phyloP scores from a whole-genome alignment of 2,797 vertebrate species.

The Florisuga fusca region DNA sequence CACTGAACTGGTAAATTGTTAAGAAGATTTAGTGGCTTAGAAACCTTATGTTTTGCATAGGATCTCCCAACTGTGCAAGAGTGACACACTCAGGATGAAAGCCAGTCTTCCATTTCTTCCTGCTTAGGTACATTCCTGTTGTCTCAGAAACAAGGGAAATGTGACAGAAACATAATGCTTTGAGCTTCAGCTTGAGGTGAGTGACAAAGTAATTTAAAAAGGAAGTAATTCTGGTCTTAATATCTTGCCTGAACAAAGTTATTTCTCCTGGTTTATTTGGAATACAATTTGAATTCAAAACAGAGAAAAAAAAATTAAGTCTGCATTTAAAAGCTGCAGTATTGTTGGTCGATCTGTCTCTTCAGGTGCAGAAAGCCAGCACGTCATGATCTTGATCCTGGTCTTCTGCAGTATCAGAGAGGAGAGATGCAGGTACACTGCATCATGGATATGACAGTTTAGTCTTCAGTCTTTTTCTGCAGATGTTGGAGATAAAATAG shows the following conservation, averaged over 20 bases:
- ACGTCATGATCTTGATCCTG: neutral
- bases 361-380: neutral
- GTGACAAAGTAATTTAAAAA: constrained; percentile 68
- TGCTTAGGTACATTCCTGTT: constrained; percentile 38
- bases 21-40: neutral
- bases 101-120: constrained; percentile 53
- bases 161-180: constrained; percentile 61
- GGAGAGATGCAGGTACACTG: neutral
- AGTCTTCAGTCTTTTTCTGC: neutral
- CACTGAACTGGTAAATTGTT: neutral
- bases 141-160: constrained; percentile 62
- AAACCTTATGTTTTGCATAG: constrained; percentile 25
- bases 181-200: constrained; percentile 65
- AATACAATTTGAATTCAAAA: constrained; percentile 44
- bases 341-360: neutral
- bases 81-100: constrained; percentile 29
- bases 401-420: neutral
- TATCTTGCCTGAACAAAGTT: constrained; percentile 55
- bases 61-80: neutral
- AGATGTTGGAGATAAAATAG: neutral
- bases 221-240: constrained; percentile 52
- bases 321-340: constrained; percentile 3
- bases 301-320: neutral
- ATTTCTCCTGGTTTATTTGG: constrained; percentile 55
- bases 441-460: neutral